Evolutionary conservation across 2,888 invertebrate species (phyloP).

Genomic region (Oxystoma pomonae): DNA sequence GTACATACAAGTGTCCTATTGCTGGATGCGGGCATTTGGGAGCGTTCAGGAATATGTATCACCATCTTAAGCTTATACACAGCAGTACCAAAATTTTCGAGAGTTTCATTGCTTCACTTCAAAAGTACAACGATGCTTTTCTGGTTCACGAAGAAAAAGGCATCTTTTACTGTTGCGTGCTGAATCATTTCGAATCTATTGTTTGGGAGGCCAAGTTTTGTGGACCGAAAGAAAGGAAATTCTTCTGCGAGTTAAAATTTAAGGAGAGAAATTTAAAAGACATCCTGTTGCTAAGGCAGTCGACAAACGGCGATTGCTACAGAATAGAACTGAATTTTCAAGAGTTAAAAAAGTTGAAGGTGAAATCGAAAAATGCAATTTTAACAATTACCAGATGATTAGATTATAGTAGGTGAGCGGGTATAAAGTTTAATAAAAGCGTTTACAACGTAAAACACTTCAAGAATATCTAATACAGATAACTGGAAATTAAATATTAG

Average conservation of each 20-base stretch:
- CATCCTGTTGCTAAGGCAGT: slow-evolving; percentile 27
- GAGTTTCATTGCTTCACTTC: slow-evolving; percentile 32
- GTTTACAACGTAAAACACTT: no score
- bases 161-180: slow-evolving; percentile 32
- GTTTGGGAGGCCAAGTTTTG: slow-evolving; percentile 34
- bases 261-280: slow-evolving; percentile 31
- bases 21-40: slow-evolving; percentile 29
- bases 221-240: slow-evolving; percentile 33
- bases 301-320: slow-evolving; percentile 25
- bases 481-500: no score
- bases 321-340: slow-evolving; percentile 26
- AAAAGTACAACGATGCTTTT: slow-evolving; percentile 33
- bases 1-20: slow-evolving; percentile 34
- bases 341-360: slow-evolving; percentile 34
- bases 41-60: slow-evolving; percentile 28
- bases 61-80: slow-evolving; percentile 35
- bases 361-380: slow-evolving; percentile 36
- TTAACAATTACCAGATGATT: slow-evolving; percentile 29
- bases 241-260: slow-evolving; percentile 35
- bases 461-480: no score
- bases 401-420: no score
- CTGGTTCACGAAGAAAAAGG: slow-evolving; percentile 32
- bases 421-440: no score
- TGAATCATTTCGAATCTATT: slow-evolving; percentile 22
- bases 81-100: slow-evolving; percentile 32